Percentiles rank a stretch among this genome's conserved stretches.
These are phyloP conservation scores for Pseudochirops corinnae DNA, from an alignment of 2,797 vertebrate genomes.

Conservation along the genomic window DNA sequence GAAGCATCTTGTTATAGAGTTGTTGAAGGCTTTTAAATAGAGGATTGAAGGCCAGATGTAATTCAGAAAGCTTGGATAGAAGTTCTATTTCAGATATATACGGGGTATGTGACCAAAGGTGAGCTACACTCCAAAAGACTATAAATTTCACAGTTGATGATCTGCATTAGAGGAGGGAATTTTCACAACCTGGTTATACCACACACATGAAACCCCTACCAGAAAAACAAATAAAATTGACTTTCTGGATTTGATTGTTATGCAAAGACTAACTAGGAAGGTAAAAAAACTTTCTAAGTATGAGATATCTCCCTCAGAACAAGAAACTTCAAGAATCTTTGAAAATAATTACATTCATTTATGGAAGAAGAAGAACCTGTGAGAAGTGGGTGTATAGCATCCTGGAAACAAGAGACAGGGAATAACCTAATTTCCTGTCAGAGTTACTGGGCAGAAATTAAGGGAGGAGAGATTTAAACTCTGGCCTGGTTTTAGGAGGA, in stretches of 20 bases:
- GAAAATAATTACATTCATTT: not conserved
- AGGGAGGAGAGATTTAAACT: too few relatives aligned
- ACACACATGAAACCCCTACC: not conserved
- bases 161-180: not conserved
- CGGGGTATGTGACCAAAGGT: not conserved
- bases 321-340: slow-evolving; percentile 1
- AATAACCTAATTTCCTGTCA: too few relatives aligned
- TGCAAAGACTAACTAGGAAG: not conserved
- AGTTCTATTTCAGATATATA: not conserved
- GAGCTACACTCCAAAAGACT: not conserved
- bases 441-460: too few relatives aligned
- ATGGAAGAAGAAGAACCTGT: too few relatives aligned
- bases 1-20: too few relatives aligned
- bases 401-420: too few relatives aligned
- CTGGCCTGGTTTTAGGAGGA: not conserved
- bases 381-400: too few relatives aligned
- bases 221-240: not conserved
- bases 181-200: not conserved
- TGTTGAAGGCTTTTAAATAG: too few relatives aligned
- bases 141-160: not conserved
- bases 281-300: slow-evolving; percentile 13
- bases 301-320: not conserved
- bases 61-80: not conserved
- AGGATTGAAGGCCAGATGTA: not conserved
- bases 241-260: not conserved